Base-by-base conservation (phyloP, 2,888 invertebrate species). In the Sussaba pulchella region DNA sequence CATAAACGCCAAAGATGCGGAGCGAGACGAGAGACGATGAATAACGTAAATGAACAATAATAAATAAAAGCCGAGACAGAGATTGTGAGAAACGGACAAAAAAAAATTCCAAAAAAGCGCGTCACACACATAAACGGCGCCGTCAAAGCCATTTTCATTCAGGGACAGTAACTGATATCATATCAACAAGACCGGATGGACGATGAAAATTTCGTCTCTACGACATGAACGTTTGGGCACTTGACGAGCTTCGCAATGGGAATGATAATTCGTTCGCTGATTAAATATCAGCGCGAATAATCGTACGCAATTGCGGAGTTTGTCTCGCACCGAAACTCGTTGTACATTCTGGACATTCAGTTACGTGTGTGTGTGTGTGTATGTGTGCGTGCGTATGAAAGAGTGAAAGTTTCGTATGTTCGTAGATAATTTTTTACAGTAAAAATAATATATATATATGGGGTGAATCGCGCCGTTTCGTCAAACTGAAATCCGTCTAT, bases 21-120 rank as follows among this genome's bases (percentile, higher is more conserved):
- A 81, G 71, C 61, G 70, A 75, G n/a, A n/a, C n/a, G n/a, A n/a
- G n/a, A 71, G 45, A 80, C 78, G 67, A 79, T 61, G 76, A 45
- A 84, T 73, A 70, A 45, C 73, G 66, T 66, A 70, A 81, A 67
- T 31, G 6, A 83, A 84, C 80, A 77, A 83, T 59, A 78, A 83
- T 6, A 72, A 73, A 77, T 81, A 85, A 81, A 83, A 75, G 5
- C 83, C 75, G 64, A 76, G 5, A 84, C 75, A 67, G 81, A 83
- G 79, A 57, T 64, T 76, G 43, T 52, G 63, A 73, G 50, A 80
- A 72, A 81, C 81, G 76, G 76, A 69, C 14, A 41, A 85, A 85
- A 88, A 88, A 31, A 89, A 87, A 87, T 83, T 82, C 84, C 88
- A 89, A 88, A 87, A 87, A 86, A 71, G 57, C 57, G 78, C 81